Percentiles rank a stretch among this genome's conserved stretches.
Evolutionary conservation across 2,888 invertebrate genomes (phyloP).

Genomic region (Leptinotarsa tumamoca): DNA sequence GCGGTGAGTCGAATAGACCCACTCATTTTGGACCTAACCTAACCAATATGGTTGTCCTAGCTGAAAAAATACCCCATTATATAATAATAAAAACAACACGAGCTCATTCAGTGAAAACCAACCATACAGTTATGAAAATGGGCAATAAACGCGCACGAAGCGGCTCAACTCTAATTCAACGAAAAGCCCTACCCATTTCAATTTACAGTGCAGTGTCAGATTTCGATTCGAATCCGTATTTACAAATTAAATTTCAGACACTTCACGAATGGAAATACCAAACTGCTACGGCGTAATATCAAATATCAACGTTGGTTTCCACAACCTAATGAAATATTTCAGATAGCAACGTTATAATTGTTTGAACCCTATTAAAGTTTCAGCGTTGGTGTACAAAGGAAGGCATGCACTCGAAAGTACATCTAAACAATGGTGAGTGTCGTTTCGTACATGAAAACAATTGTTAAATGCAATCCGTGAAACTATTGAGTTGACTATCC

Average conservation of each 20-base stretch:
- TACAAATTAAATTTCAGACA: slow-evolving; percentile 9
- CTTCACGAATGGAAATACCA: slow-evolving; percentile 10
- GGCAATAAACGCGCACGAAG: background rate
- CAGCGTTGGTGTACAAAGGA: slow-evolving; percentile 26
- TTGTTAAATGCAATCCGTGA: slow-evolving; percentile 40
- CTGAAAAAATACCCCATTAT: too few relatives aligned
- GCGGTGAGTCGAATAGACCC: too few relatives aligned
- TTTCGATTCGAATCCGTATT: background rate
- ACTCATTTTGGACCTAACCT: too few relatives aligned
- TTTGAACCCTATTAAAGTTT: slow-evolving; percentile 9
- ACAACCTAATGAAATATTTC: slow-evolving; percentile 18
- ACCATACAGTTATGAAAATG: too few relatives aligned
- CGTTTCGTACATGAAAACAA: slow-evolving; percentile 41
- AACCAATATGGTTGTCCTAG: too few relatives aligned
- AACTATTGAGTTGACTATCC: slow-evolving; percentile 41
- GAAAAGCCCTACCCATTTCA: background rate
- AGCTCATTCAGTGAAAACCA: too few relatives aligned
- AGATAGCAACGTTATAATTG: slow-evolving; percentile 6
- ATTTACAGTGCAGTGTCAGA: slow-evolving; percentile 1
- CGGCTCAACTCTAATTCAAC: background rate
- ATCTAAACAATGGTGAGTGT: slow-evolving; percentile 39
- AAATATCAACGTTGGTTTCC: slow-evolving; percentile 13
- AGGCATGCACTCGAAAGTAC: slow-evolving; percentile 34
- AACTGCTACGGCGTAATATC: background rate
- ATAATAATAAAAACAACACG: too few relatives aligned